These are phyloP conservation scores for Orientallactaga sibirica DNA, from an alignment of 2,797 vertebrate genomes.

Conservation along the genomic window DNA sequence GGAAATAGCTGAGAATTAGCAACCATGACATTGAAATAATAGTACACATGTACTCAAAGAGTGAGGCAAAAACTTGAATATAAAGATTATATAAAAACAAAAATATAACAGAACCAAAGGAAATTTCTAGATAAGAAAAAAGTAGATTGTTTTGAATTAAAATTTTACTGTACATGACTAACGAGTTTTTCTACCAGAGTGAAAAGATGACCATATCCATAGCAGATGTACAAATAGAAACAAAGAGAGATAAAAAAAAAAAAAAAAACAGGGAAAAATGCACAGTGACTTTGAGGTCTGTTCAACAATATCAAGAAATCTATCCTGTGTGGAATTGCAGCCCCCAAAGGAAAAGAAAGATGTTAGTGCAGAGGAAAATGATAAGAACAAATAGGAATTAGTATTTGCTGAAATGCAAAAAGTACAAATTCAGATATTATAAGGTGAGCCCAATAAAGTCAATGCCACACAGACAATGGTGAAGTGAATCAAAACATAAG, in stretches of 20 bases:
- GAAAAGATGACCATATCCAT: not conserved
- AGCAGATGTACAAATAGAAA: not conserved
- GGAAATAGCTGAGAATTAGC: not conserved
- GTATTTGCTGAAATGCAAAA: not conserved
- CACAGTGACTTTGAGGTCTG: too few relatives aligned
- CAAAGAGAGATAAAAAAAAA: not conserved
- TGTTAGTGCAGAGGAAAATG: not conserved
- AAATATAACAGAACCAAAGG: not conserved
- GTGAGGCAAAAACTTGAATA: slow-evolving; percentile 1
- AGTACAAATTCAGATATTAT: not conserved
- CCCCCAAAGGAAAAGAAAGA: not conserved
- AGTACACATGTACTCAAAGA: slow-evolving; percentile 12
- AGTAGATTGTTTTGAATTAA: not conserved
- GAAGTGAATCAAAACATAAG: not conserved
- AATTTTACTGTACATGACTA: not conserved
- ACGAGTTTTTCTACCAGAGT: not conserved
- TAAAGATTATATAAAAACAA: not conserved
- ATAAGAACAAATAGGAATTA: not conserved
- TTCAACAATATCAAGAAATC: not conserved
- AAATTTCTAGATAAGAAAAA: not conserved
- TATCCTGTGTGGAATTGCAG: not conserved
- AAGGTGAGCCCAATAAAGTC: slow-evolving; percentile 13
- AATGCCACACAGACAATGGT: not conserved
- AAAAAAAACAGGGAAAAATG: not conserved
- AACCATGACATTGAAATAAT: slow-evolving; percentile 30